Evolutionary conservation across 2,113 vertebrate species (phyloP), one percentile per base, ranked within the genome.

Genomic region (Telmatochromis sp.): DNA sequence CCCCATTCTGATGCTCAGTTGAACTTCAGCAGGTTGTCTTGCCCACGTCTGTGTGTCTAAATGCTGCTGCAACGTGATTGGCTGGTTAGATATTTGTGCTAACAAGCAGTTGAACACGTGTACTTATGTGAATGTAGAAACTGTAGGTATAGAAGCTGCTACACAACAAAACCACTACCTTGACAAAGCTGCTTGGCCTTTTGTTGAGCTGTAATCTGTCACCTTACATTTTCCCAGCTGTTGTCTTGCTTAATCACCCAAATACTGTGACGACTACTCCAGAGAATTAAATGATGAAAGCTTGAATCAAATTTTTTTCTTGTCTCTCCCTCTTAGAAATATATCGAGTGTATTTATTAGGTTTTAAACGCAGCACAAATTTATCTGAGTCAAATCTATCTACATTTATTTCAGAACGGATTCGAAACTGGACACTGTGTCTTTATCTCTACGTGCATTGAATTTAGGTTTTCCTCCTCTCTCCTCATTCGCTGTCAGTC

Each of bases 401-500:
- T 23, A 35, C 37, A 35, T 60, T 42, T 10, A 17, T 21, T 35
- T 5, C 4, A 8, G 47, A 15, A 33, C 0, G 1, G 7, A 47
- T 9, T 28, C 2, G 6, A 81, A 50, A 4, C n/a, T 2, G 51
- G 19, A 26, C 7, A 50, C 33, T 11, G 9, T 2, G 17, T 63
- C 19, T 12, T 21, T 80, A 9, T 50, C 37, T 71, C 68, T 4
- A 6, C 37, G 11, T 14, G 15, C n/a, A 45, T 35, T 47, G 37
- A 33, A n/a, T 28, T 58, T 5, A 31, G 42, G 63, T 47, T 58
- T 26, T 88, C 23, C 28, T 6, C 28, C 10, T 45, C 58, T 50
- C 40, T 33, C 42, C 28, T 54, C 85, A 6, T 35, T 42, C 4
- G 86, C 89, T 58, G 82, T 78, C 88, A 73, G 57, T n/a, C 54